Conservation (phyloP, 2,113 vertebrate genomes). For the Barbus barbus region DNA sequence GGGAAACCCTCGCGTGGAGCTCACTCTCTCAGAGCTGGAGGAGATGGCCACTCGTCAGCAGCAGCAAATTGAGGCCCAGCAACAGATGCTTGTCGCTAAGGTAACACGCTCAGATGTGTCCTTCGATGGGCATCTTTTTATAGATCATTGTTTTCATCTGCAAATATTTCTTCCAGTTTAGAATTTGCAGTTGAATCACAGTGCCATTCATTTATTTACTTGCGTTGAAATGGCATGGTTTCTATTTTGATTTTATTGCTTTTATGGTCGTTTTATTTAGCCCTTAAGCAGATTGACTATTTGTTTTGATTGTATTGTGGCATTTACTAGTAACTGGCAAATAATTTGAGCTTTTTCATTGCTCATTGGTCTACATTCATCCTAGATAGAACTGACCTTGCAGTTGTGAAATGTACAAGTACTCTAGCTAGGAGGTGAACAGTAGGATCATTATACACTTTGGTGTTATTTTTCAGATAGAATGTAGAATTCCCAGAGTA, state of each 20-base stretch:
- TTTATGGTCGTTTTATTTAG: background rate
- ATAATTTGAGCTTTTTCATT: background rate
- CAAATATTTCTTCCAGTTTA: background rate
- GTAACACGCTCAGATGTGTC: constrained; percentile 64
- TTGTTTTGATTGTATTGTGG: background rate
- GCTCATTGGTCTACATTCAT: background rate
- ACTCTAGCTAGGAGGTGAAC: background rate
- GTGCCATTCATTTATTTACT: background rate
- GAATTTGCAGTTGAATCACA: background rate
- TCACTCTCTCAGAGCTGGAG: constrained; percentile 86
- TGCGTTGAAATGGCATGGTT: background rate
- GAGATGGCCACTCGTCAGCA: constrained; percentile 88
- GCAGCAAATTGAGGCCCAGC: constrained; percentile 87
- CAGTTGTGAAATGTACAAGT: background rate
- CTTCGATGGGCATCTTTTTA: constrained; percentile 22
- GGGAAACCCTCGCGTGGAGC: constrained; percentile 83
- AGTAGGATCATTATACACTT: background rate
- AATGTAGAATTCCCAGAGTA: background rate
- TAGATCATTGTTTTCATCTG: background rate
- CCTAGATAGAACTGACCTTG: background rate
- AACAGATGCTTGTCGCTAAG: constrained; percentile 89
- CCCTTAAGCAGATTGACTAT: background rate
- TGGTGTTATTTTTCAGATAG: background rate
- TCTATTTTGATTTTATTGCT: background rate
- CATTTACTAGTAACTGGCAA: background rate